These are phyloP conservation scores for Lamprotornis superbus DNA, from an alignment of 2,113 vertebrate genomes.

Conservation along the genomic window DNA sequence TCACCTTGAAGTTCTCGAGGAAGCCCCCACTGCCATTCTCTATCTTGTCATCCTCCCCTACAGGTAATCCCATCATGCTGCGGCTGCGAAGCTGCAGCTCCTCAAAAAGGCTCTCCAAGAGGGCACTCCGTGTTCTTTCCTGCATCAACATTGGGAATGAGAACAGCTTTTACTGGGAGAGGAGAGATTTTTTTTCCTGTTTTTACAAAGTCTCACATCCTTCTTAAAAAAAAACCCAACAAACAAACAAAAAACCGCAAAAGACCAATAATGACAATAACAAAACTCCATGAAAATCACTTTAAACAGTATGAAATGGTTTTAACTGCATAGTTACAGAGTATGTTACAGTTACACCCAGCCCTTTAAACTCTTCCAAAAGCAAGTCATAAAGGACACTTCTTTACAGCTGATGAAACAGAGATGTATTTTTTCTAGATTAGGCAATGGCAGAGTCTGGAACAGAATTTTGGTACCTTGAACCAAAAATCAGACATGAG, in stretches of 20 bases:
- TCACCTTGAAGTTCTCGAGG: conserved; percentile 92
- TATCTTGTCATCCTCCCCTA: conserved; percentile 68
- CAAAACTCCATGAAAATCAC: neutral
- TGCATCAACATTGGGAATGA: conserved; percentile 20
- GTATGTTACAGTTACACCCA: neutral
- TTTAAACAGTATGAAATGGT: neutral
- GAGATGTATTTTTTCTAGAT: neutral
- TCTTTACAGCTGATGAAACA: neutral
- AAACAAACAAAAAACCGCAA: neutral
- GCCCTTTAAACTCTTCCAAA: neutral
- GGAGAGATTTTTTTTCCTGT: neutral
- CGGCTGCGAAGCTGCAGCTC: conserved; percentile 83
- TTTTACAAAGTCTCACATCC: neutral
- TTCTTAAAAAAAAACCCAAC: neutral
- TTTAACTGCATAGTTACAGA: neutral
- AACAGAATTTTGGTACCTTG: neutral
- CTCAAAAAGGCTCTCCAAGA: conserved; percentile 83
- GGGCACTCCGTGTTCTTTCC: conserved; percentile 86
- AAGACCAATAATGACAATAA: neutral
- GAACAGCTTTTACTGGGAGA: neutral
- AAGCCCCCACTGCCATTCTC: conserved; percentile 82
- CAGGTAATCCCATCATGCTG: conserved; percentile 82
- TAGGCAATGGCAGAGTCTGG: neutral
- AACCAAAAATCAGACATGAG: neutral
- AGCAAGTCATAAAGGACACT: neutral